A percentile compares a stretch with the other conserved stretches of the same genome.
Conservation (phyloP, 2,888 invertebrate species). For the Stenchaetothrips biformis region DNA sequence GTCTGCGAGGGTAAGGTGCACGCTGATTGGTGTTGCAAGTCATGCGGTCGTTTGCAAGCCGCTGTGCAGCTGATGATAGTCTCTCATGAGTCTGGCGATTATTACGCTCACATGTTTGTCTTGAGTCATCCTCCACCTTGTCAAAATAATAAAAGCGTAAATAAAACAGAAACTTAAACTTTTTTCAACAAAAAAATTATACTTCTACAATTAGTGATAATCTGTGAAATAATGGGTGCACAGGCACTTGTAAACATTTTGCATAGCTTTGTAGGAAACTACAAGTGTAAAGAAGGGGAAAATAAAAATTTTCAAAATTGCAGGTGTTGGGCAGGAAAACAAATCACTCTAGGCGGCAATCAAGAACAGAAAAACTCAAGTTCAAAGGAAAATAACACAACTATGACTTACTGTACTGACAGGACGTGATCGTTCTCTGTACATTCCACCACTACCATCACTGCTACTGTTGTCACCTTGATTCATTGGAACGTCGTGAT, state of each 20-base stretch:
- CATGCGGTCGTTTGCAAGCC: slow-evolving; percentile 13
- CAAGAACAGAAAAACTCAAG: not conserved
- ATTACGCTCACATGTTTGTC: not conserved
- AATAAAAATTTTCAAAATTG: not conserved
- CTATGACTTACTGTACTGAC: slow-evolving; percentile 23
- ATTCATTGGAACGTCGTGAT: slow-evolving; percentile 1
- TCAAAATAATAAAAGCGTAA: not conserved
- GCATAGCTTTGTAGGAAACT: not conserved
- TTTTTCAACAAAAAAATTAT: not conserved
- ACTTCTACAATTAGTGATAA: not conserved
- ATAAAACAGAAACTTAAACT: not conserved
- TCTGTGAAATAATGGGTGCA: not conserved
- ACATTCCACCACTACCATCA: slow-evolving; percentile 28
- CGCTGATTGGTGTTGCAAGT: slow-evolving; percentile 11
- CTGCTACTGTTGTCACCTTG: slow-evolving; percentile 31
- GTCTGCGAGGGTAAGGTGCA: slow-evolving; percentile 32
- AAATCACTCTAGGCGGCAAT: too few species aligned
- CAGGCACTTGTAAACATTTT: not conserved
- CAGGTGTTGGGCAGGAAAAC: not conserved
- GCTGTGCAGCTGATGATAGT: slow-evolving; percentile 15
- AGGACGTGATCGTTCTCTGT: not conserved
- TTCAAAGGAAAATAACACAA: not conserved
- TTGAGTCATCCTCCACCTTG: slow-evolving; percentile 19
- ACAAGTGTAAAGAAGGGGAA: not conserved
- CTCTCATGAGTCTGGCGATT: slow-evolving; percentile 15